Evolutionary conservation across 2,113 vertebrate species (phyloP).

Genomic region (Thomomys bottae): DNA sequence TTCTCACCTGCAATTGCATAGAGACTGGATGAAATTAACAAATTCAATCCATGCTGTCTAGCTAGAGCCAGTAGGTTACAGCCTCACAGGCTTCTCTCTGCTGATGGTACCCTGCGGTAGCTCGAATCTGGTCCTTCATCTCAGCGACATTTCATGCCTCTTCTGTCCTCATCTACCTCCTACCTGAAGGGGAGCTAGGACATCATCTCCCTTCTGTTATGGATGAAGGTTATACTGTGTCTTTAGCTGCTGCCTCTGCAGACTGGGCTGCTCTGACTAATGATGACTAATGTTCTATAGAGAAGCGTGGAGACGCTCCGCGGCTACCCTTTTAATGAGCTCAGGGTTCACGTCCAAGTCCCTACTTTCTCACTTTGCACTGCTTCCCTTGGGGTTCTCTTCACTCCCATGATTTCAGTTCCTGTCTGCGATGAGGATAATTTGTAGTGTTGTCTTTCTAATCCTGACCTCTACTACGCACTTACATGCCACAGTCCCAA

Average conservation of each 20-base stretch:
- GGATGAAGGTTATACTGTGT: slow-evolving; percentile 60
- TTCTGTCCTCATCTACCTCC: slow-evolving; percentile 41
- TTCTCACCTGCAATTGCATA: background rate
- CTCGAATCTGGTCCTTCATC: background rate
- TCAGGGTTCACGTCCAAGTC: slow-evolving; percentile 26
- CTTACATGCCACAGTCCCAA: no score
- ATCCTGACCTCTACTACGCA: background rate
- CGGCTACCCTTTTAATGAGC: slow-evolving; percentile 17
- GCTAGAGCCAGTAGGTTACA: background rate
- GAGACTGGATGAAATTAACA: background rate
- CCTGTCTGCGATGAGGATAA: background rate
- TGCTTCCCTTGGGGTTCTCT: background rate
- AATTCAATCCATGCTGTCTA: background rate
- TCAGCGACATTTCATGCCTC: background rate
- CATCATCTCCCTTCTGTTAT: background rate
- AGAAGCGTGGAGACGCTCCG: background rate
- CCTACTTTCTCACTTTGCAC: slow-evolving; percentile 10
- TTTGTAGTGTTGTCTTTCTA: slow-evolving; percentile 31
- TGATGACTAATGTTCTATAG: slow-evolving; percentile 55
- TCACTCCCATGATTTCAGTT: background rate
- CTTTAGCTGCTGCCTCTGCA: slow-evolving; percentile 46
- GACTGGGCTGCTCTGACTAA: slow-evolving; percentile 62
- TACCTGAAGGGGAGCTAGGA: background rate
- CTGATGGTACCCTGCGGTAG: background rate
- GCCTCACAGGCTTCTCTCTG: background rate